Evolutionary conservation across 2,113 vertebrate species (phyloP).

Genomic region (Macheiramphus alcinus): DNA sequence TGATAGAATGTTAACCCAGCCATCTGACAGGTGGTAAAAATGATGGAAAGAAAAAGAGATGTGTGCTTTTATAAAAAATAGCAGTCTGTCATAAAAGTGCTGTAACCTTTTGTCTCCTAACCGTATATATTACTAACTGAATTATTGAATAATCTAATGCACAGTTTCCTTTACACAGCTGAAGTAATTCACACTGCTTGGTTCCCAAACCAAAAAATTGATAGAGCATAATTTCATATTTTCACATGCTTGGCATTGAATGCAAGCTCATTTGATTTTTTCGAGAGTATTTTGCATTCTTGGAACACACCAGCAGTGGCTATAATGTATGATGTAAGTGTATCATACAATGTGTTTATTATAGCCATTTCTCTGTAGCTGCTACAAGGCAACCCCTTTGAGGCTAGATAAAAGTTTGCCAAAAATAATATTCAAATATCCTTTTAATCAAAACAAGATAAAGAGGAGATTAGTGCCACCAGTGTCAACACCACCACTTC

Average conservation of each 20-base stretch:
- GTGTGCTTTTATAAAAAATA: neutral
- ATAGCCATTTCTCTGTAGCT: conserved; percentile 34
- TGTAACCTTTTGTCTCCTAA: neutral
- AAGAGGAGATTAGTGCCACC: conserved; percentile 55
- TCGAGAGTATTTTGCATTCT: conserved; percentile 25
- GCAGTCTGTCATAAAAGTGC: neutral
- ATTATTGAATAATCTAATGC: neutral
- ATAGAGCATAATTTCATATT: conserved; percentile 17
- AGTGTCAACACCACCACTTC: conserved; percentile 61
- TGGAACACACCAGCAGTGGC: conserved; percentile 10
- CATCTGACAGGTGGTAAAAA: neutral
- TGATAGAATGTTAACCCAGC: neutral
- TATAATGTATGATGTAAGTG: conserved; percentile 22
- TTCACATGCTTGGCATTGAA: neutral
- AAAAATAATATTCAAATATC: conserved; percentile 69
- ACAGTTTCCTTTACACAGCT: neutral
- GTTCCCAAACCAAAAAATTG: neutral
- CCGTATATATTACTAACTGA: neutral
- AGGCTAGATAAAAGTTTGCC: conserved; percentile 62
- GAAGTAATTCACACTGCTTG: conserved; percentile 36
- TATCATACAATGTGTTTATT: conserved; percentile 55
- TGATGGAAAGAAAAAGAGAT: neutral
- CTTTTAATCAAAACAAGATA: conserved; percentile 67
- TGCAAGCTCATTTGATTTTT: conserved; percentile 20
- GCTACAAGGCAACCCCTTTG: conserved; percentile 56